Percentiles rank a stretch among this genome's conserved stretches.
These are phyloP conservation scores for Chloromyia formosa DNA, from an alignment of 2,888 invertebrate genomes.

Conservation along the genomic window DNA sequence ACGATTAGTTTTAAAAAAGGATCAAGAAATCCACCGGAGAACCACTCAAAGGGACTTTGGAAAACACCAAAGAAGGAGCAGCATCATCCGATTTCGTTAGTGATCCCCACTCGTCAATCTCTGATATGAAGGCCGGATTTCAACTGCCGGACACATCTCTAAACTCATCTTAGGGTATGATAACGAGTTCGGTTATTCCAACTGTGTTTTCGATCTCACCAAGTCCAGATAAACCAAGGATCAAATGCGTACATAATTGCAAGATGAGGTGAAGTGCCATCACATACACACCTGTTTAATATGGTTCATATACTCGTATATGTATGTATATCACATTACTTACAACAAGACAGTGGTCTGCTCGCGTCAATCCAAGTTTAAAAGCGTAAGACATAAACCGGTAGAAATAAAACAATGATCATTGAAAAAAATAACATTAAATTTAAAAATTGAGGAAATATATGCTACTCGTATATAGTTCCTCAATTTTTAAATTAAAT, in stretches of 20 bases:
- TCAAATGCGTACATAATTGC: constrained; percentile 58
- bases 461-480: no score
- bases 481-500: no score
- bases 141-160: constrained; percentile 93
- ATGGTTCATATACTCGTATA: no score
- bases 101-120: constrained; percentile 90
- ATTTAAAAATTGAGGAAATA: constrained; percentile 36
- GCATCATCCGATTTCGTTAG: constrained; percentile 97
- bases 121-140: constrained; percentile 97
- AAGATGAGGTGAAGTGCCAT: no score
- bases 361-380: constrained; percentile 1
- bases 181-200: constrained; percentile 98
- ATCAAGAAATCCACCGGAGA: constrained; percentile 90
- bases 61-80: constrained; percentile 95
- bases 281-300: no score
- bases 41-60: constrained; percentile 88
- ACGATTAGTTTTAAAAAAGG: constrained; percentile 89
- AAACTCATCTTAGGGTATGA: constrained; percentile 99
- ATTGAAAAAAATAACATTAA: constrained; percentile 4
- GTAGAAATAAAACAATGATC: no score
- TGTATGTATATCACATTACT: background rate
- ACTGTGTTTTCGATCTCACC: constrained; percentile 96
- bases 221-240: constrained; percentile 84
- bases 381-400: no score
- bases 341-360: background rate